phyloP scores from a whole-genome alignment of 2,797 vertebrate genomes.

The Anguilla anguilla region DNA sequence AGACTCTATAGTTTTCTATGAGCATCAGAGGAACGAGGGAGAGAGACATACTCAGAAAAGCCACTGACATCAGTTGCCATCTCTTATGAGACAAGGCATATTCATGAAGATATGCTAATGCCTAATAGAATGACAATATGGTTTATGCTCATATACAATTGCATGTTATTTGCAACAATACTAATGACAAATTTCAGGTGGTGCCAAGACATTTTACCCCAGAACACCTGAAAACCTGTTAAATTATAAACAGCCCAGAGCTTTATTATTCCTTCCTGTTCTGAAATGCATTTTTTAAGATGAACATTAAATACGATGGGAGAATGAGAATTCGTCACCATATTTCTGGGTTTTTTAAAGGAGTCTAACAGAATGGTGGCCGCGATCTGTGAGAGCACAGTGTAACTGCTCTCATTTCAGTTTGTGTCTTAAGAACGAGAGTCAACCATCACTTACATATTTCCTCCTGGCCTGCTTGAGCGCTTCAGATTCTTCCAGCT shows the following conservation, averaged over 20 bases:
- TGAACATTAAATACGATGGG: not conserved
- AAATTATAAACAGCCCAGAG: not conserved
- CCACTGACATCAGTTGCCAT: not conserved
- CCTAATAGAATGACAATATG: not conserved
- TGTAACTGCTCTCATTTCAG: not conserved
- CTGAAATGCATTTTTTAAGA: not conserved
- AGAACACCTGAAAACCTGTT: not conserved
- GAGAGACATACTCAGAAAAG: not conserved
- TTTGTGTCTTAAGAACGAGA: not conserved
- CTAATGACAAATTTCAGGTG: not conserved
- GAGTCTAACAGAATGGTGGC: not conserved
- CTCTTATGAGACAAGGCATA: conserved; percentile 9
- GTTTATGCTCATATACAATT: not conserved
- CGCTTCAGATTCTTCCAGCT: conserved; percentile 91
- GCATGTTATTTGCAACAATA: not conserved
- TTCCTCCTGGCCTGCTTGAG: conserved; percentile 89
- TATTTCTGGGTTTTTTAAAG: not conserved
- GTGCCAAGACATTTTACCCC: not conserved
- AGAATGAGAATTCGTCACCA: not conserved
- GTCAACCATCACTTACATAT: conserved; percentile 78
- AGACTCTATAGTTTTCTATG: conserved; percentile 93
- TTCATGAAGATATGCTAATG: not conserved
- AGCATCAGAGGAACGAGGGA: conserved; percentile 14
- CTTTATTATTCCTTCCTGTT: not conserved
- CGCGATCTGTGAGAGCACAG: not conserved